phyloP scores from a whole-genome alignment of 2,797 vertebrate species.

The Gambusia yucatana region DNA sequence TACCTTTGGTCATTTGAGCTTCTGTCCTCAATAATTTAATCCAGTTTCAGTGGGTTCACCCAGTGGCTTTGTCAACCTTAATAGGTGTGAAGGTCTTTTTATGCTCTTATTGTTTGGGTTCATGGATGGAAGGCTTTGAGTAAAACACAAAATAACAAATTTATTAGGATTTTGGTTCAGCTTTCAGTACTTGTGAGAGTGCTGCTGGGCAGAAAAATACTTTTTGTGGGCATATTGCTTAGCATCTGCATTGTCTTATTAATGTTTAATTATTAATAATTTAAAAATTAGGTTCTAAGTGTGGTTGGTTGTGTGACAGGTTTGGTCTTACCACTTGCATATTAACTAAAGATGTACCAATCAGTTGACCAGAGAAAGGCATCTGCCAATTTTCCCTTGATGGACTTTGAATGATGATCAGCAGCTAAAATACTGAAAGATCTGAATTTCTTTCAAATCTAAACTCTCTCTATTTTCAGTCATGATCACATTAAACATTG shows the following conservation, averaged over 20 bases:
- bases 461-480: background rate
- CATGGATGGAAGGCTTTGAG: background rate
- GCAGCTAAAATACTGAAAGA: background rate
- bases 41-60: slow-evolving; percentile 30
- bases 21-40: slow-evolving; percentile 78
- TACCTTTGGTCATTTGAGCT: slow-evolving; percentile 70
- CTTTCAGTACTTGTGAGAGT: background rate
- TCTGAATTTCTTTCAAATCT: background rate
- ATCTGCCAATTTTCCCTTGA: background rate
- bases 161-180: background rate
- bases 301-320: background rate
- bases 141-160: background rate
- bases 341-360: background rate
- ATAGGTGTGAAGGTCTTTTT: slow-evolving; percentile 48
- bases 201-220: background rate
- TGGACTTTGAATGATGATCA: background rate
- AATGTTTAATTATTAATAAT: too few species aligned
- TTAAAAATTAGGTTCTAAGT: background rate
- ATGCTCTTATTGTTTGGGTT: slow-evolving; percentile 3
- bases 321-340: background rate
- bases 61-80: slow-evolving; percentile 36
- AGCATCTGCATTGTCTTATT: background rate
- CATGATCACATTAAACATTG: background rate
- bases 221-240: background rate
- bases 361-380: background rate